Evolutionary conservation across 2,113 vertebrate species (phyloP).

Genomic region (Semicossyphus pulcher): DNA sequence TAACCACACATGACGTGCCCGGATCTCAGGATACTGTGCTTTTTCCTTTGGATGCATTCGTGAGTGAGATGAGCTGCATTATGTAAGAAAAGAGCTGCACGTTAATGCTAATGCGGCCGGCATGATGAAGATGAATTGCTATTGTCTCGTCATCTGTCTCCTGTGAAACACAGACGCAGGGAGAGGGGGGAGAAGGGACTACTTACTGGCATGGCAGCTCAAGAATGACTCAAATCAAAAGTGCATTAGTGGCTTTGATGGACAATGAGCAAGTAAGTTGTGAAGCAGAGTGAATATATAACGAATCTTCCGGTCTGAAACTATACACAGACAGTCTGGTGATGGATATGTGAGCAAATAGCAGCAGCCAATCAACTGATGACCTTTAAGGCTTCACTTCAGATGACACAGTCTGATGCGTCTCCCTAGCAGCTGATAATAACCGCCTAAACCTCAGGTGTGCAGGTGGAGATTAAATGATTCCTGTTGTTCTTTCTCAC

Average conservation of each 20-base stretch:
- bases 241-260: conserved; percentile 65
- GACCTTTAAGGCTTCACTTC: conserved; percentile 33
- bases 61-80: conserved; percentile 56
- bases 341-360: conserved; percentile 28
- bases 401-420: background rate
- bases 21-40: conserved; percentile 67
- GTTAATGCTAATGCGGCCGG: conserved; percentile 50
- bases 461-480: background rate
- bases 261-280: conserved; percentile 44
- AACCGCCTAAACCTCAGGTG: background rate
- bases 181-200: background rate
- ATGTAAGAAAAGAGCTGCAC: conserved; percentile 55
- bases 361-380: conserved; percentile 7
- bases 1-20: conserved; percentile 62
- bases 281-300: conserved; percentile 27
- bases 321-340: conserved; percentile 1
- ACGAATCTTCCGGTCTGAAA: conserved; percentile 8
- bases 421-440: conserved; percentile 1
- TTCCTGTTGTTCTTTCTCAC: background rate
- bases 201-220: conserved; percentile 52
- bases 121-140: conserved; percentile 58
- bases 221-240: conserved; percentile 66
- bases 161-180: conserved; percentile 21
- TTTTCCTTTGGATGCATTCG: conserved; percentile 52
- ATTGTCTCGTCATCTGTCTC: conserved; percentile 58